A percentile compares a stretch with the other conserved stretches of the same genome.
These are phyloP conservation scores for Zaprionus gabonicus DNA, from an alignment of 1,140 invertebrate genomes.

Conservation along the genomic window DNA sequence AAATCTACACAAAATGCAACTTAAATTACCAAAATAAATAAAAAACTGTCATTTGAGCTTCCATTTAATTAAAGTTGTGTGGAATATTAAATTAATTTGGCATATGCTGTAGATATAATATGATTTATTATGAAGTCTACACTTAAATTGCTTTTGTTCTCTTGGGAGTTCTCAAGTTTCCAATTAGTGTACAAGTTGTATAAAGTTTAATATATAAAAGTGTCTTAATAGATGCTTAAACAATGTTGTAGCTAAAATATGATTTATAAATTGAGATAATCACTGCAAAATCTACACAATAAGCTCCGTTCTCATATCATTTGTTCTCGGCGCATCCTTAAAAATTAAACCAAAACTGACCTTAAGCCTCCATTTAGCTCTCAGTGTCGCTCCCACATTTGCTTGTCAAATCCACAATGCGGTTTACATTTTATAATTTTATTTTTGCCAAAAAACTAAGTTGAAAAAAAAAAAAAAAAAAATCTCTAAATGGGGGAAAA, in stretches of 20 bases:
- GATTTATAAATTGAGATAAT: not conserved
- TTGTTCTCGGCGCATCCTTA: not conserved
- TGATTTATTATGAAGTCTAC: no score
- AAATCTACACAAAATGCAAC: not conserved
- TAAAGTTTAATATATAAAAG: no score
- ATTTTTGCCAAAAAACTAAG: not conserved
- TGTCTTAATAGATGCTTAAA: not conserved
- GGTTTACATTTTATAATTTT: not conserved
- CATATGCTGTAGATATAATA: no score
- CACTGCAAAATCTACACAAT: not conserved
- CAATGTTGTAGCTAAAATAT: not conserved
- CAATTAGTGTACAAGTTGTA: not conserved
- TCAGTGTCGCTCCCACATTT: not conserved
- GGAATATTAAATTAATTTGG: no score
- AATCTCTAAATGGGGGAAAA: not conserved
- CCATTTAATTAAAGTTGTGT: no score
- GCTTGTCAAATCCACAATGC: not conserved
- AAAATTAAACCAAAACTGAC: slow-evolving; percentile 2
- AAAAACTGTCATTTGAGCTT: no score
- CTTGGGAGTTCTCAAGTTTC: not conserved
- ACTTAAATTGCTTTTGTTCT: not conserved
- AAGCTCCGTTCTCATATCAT: not conserved
- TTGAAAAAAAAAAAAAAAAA: not conserved
- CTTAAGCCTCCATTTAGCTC: not conserved
- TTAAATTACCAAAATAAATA: not conserved